Base-by-base conservation (phyloP, 2,888 invertebrate genomes). In the Heliconius sara region DNA sequence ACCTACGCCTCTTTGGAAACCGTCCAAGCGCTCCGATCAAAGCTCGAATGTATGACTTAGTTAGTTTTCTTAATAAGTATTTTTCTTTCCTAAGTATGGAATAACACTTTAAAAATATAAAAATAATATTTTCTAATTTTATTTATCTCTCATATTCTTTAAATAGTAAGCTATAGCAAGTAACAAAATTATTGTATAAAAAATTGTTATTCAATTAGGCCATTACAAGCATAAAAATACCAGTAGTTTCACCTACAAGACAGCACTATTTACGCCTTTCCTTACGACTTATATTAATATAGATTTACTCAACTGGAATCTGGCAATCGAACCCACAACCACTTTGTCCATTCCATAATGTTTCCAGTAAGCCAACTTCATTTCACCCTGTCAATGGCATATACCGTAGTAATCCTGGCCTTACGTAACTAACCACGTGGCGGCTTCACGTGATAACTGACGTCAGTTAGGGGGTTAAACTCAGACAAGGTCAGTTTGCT, bases 341-440 rank as follows among this genome's bases (percentile, higher is more conserved):
- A 9, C 30, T 3, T 22, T 22, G 10, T 60, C n/a, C 25, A 19
- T 47, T 43, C 6, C 13, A 43, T 25, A 30, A n/a, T 25, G 47
- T 47, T 60, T 22, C 22, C 65, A 27, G n/a, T 60, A n/a, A 9
- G 10, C n/a, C 30, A 39, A 34, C 6, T 7, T 39, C 71, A 57
- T 16, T 34, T 22, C 60, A 16, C 71, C 80, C 81, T 76, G 76
- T 65, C 78, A 76, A 81, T 78, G 70, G 80, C 78, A 78, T 71
- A 63, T 63, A 30, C 76, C 77, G 68, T 71, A 34, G 67, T 77
- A 80, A 81, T 73, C 79, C 80, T 34, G 81, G 27, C 70, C 30
- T 84, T 83, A 84, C 81, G 78, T 83, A 84, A 84, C 43, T 30
- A 30, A 52, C 83, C 85, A 85, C 84, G 84, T 82, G 83, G 83